Evolutionary conservation across 2,113 vertebrate species (phyloP), one percentile per base, ranked within the genome.

Genomic region (Protobothrops mucrosquamatus): DNA sequence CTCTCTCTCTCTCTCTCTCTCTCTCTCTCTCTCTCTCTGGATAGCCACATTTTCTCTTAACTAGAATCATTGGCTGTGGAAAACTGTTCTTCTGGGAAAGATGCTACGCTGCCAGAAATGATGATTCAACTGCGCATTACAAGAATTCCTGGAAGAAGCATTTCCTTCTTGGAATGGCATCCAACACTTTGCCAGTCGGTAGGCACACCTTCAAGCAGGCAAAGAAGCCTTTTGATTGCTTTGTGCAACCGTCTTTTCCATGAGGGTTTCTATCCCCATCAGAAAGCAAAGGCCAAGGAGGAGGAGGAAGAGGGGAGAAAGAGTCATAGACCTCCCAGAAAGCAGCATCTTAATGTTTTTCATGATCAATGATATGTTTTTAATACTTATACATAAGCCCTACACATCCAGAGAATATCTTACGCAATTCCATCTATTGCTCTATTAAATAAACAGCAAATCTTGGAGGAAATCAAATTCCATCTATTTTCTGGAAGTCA

Each of bases 401-500:
- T 74, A 74, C 3, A 20, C 15, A 74, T 74, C n/a, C 69, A 81
- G 69, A 39, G 20, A 56, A 56, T 56, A 56, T 56, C 20, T 81
- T 39, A 9, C 94, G 95, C 96, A 94, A 94, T 97, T 87, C 93
- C 92, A 95, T 97, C 97, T 51, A 96, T 96, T 87, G 91, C 95
- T 95, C 96, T 96, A 97, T 98, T 98, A 98, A 96, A 96, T 96
- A 96, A 97, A 96, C 97, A 96, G 95, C 92, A 96, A 97, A 97
- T 98, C 97, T 97, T 98, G 97, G 97, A 97, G 97, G 97, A 97
- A 97, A 81, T 39, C 15, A 74, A 39, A 74, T 34, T 74, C 7
- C 97, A 97, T 97, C 97, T 97, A 98, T 97, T 97, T 97, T 97
- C 97, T 97, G 97, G 98, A 98, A 56, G 3, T 10, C 43, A 20